Conservation (phyloP, 2,888 invertebrate species). For the Tetanocera ferruginea region DNA sequence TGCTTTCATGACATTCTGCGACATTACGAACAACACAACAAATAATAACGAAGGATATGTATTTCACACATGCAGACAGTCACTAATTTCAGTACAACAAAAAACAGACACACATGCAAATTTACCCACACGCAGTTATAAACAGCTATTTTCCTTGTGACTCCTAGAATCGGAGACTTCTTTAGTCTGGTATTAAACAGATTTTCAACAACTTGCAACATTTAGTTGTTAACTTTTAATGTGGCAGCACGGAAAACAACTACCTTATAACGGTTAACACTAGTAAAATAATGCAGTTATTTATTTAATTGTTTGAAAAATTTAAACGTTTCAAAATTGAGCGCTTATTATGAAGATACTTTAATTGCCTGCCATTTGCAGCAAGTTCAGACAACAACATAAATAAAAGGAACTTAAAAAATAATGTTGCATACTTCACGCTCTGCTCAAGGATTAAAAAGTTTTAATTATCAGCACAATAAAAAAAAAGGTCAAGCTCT, state of each 20-base stretch:
- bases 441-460: constrained; percentile 38
- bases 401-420: not conserved
- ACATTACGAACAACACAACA: constrained; percentile 20
- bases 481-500: constrained; percentile 37
- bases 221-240: not conserved
- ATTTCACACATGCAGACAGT: constrained; percentile 6
- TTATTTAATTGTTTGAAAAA: not conserved
- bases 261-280: no score
- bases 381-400: not conserved
- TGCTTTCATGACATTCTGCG: not conserved
- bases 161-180: not conserved
- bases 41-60: constrained; percentile 20
- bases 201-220: not conserved
- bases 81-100: not conserved
- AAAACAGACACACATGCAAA: not conserved
- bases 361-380: no score
- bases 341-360: no score
- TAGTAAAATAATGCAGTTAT: no score
- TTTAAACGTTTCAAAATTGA: not conserved
- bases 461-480: constrained; percentile 39
- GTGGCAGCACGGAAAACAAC: no score
- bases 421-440: constrained; percentile 29
- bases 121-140: not conserved
- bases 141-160: not conserved
- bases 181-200: not conserved